Conservation (phyloP, 2,888 invertebrate genomes). For the Boloria euphrosyne region DNA sequence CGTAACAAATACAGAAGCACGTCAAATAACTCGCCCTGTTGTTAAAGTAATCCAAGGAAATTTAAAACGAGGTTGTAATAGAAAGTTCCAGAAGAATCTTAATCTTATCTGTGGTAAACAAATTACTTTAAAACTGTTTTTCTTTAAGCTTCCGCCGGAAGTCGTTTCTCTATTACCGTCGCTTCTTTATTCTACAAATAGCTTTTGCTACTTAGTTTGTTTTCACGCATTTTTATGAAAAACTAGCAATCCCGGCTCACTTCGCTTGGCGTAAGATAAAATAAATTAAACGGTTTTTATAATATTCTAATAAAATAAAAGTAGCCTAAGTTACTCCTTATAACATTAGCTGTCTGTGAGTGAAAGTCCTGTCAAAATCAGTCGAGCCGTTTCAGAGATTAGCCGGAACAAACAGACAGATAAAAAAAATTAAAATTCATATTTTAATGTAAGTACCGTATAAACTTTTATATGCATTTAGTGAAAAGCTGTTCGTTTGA, state of each 20-base stretch:
- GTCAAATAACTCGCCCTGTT: conserved; percentile 16
- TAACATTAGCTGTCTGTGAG: too few relatives aligned
- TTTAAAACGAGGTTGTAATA: conserved; percentile 27
- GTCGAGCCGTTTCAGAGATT: too few relatives aligned
- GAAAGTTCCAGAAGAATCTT: conserved; percentile 37
- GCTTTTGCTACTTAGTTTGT: conserved; percentile 31
- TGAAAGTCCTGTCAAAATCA: too few relatives aligned
- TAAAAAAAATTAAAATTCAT: too few relatives aligned
- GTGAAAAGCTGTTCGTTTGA: too few relatives aligned
- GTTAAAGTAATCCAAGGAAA: conserved; percentile 19
- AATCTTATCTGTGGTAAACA: conserved; percentile 54
- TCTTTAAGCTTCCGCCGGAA: conserved; percentile 31
- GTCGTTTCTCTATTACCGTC: conserved; percentile 45
- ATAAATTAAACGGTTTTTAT: too few relatives aligned
- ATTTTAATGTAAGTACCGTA: too few relatives aligned
- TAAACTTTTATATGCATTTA: too few relatives aligned
- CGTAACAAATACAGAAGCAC: conserved; percentile 9
- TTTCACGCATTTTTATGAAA: conserved; percentile 22
- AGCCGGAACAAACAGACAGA: too few relatives aligned
- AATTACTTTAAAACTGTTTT: conserved; percentile 51
- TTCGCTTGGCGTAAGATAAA: too few relatives aligned
- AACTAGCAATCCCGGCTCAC: neutral
- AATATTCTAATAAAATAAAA: too few relatives aligned
- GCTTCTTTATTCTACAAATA: conserved; percentile 35
- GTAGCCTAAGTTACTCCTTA: too few relatives aligned